Evolutionary conservation across 2,113 vertebrate genomes (phyloP).

Genomic region (Dolichallabes microphthalmus): DNA sequence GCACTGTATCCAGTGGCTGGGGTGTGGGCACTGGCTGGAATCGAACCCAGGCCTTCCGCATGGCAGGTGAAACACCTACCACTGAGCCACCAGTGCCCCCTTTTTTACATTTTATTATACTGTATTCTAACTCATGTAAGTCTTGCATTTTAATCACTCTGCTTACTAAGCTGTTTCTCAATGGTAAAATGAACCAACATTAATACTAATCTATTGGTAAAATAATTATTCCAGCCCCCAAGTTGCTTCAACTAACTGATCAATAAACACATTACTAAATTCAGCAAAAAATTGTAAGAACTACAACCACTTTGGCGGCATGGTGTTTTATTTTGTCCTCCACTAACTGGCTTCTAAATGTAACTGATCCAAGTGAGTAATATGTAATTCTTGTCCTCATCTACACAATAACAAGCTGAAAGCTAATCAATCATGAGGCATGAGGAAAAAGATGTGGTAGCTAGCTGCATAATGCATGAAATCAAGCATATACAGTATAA

Average conservation of each 20-base stretch:
- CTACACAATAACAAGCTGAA: not conserved
- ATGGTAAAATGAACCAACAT: not conserved
- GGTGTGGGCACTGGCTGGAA: too few relatives aligned
- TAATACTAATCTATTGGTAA: too few relatives aligned
- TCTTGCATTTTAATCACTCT: not conserved
- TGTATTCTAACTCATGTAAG: slow-evolving; percentile 13
- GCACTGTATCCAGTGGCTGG: too few relatives aligned
- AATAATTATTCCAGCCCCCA: not conserved
- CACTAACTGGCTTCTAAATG: not conserved
- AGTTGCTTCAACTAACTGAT: not conserved
- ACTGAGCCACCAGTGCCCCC: too few relatives aligned
- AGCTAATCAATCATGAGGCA: not conserved
- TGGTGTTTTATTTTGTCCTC: not conserved
- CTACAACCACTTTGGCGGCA: not conserved
- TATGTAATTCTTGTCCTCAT: not conserved
- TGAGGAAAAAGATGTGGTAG: not conserved
- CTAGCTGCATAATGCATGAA: not conserved
- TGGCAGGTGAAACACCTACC: too few relatives aligned
- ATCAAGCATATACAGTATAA: not conserved
- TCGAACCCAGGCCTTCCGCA: too few relatives aligned
- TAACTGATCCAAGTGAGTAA: not conserved
- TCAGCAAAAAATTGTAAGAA: too few relatives aligned
- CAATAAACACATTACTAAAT: too few relatives aligned
- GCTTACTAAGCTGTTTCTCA: not conserved
- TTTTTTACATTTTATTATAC: too few relatives aligned